Percentiles rank a stretch among this genome's conserved stretches.
Evolutionary conservation across 30 jellyfish, hydroid and myxozoan species (phyloP).

Genomic region (Aurelia aurita): DNA sequence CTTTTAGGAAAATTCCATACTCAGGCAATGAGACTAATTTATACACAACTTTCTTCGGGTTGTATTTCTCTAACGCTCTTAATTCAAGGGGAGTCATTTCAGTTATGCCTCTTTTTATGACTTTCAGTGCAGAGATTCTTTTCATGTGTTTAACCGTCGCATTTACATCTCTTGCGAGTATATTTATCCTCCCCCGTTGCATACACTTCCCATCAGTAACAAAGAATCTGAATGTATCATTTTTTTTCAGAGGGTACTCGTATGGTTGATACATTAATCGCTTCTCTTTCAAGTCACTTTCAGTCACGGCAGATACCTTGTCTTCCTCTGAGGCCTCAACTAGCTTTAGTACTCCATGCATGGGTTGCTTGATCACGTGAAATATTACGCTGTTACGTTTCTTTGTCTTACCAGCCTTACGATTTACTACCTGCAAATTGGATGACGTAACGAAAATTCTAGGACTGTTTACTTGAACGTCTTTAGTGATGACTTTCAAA

Average conservation of each 20-base stretch:
- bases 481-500: slow-evolving; percentile 19
- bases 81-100: slow-evolving; percentile 64
- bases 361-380: slow-evolving; percentile 55
- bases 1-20: slow-evolving; percentile 47
- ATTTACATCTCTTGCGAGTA: slow-evolving; percentile 7
- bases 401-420: background rate
- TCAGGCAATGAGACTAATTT: slow-evolving; percentile 6
- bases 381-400: slow-evolving; percentile 17
- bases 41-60: slow-evolving; percentile 52
- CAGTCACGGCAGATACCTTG: slow-evolving; percentile 15
- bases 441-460: slow-evolving; percentile 16
- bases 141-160: slow-evolving; percentile 27
- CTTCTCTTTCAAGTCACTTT: slow-evolving; percentile 36
- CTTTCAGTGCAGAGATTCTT: slow-evolving; percentile 32
- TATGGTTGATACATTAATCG: slow-evolving; percentile 29
- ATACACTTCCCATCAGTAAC: slow-evolving; percentile 72
- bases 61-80: slow-evolving; percentile 50
- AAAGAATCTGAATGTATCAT: slow-evolving; percentile 57
- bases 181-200: slow-evolving; percentile 46
- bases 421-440: slow-evolving; percentile 24
- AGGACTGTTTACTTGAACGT: slow-evolving; percentile 28
- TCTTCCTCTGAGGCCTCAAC: background rate
- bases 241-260: slow-evolving; percentile 45
- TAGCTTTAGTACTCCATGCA: slow-evolving; percentile 44
- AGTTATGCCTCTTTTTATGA: slow-evolving; percentile 28